phyloP scores from a whole-genome alignment of 2,797 vertebrate species.

The Sciaenops ocellatus region DNA sequence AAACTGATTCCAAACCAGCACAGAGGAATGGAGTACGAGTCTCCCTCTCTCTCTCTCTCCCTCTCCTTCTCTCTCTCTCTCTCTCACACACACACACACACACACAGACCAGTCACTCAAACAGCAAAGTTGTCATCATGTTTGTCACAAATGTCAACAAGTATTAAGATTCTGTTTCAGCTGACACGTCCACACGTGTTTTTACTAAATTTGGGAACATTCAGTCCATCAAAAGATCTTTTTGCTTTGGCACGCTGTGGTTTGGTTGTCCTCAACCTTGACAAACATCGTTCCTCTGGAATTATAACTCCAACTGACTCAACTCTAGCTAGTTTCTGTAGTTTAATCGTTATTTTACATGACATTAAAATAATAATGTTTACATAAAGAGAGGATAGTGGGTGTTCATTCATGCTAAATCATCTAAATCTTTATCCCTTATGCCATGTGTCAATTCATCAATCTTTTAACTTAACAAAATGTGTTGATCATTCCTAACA shows the following conservation, averaged over 20 bases:
- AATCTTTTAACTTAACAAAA: conserved; percentile 13
- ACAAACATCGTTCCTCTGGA: neutral
- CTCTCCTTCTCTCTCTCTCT: too few species aligned
- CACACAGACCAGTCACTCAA: neutral
- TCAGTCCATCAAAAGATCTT: neutral
- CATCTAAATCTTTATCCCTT: neutral
- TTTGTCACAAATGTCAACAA: conserved; percentile 28
- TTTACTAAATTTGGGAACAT: conserved; percentile 12
- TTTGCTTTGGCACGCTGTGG: neutral
- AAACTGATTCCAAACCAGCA: conserved; percentile 19
- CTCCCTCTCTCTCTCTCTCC: too few species aligned
- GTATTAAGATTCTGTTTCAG: neutral
- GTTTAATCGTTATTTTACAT: neutral
- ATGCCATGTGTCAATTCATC: neutral
- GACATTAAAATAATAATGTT: neutral
- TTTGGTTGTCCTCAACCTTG: neutral
- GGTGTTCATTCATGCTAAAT: neutral
- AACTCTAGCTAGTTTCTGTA: neutral
- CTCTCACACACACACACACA: neutral
- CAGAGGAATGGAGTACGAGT: neutral
- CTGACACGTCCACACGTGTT: neutral
- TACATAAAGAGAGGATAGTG: neutral
- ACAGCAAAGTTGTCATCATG: conserved; percentile 17
- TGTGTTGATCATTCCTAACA: neutral
- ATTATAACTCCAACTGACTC: neutral